Percentiles rank a stretch among this genome's conserved stretches.
phyloP scores from a whole-genome alignment of 1,140 invertebrate genomes.

The Drosophila santomea region DNA sequence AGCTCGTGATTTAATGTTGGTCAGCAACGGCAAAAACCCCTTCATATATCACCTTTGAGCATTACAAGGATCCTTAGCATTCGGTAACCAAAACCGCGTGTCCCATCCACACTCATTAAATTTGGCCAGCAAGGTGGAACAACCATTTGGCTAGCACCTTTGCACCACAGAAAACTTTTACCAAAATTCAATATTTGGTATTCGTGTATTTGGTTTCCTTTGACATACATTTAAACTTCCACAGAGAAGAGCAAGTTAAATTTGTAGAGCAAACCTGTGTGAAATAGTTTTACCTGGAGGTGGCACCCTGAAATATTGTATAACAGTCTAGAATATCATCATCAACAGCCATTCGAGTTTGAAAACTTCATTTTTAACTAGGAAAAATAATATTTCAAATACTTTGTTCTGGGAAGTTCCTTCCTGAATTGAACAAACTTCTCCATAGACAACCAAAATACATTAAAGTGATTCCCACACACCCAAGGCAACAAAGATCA shows the following conservation, averaged over 20 bases:
- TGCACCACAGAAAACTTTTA: neutral
- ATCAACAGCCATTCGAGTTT: too few relatives aligned
- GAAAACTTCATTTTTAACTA: too few relatives aligned
- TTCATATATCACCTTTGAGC: constrained; percentile 23
- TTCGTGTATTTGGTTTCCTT: neutral
- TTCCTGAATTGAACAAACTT: neutral
- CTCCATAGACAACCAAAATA: constrained; percentile 2
- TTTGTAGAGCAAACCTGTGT: neutral
- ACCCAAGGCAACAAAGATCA: constrained; percentile 8
- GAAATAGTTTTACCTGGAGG: too few relatives aligned
- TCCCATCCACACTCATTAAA: constrained; percentile 20
- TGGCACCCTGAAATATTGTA: too few relatives aligned
- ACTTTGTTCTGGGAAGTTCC: too few relatives aligned
- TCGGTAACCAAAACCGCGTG: constrained; percentile 10
- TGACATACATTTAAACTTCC: neutral
- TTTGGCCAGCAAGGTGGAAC: constrained; percentile 18
- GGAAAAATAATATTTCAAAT: too few relatives aligned
- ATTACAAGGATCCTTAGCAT: constrained; percentile 3
- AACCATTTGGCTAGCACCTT: neutral
- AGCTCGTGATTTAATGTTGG: constrained; percentile 42
- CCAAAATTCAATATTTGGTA: too few relatives aligned
- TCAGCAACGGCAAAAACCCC: neutral
- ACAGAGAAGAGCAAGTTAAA: neutral
- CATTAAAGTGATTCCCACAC: constrained; percentile 12
- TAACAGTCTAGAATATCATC: too few relatives aligned